Evolutionary conservation across 2,113 vertebrate genomes (phyloP).

Genomic region (Corapipo altera): DNA sequence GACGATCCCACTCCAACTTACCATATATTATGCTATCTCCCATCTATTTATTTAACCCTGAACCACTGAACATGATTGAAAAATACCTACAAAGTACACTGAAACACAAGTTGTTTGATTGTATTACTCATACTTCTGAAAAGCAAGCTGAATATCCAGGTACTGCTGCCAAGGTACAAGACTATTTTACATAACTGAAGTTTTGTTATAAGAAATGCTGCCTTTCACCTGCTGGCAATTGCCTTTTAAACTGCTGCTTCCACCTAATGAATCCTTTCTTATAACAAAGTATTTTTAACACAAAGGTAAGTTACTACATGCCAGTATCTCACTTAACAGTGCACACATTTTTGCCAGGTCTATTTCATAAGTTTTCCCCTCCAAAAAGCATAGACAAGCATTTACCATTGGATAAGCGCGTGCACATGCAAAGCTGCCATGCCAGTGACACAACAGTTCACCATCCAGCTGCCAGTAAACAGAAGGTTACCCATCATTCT

Average conservation of each 20-base stretch:
- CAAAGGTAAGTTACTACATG: neutral
- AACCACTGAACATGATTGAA: neutral
- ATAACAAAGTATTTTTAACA: neutral
- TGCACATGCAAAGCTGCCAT: neutral
- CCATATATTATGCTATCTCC: neutral
- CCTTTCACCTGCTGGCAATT: neutral
- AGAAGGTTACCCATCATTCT: neutral
- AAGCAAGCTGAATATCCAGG: neutral
- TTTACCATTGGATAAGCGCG: neutral
- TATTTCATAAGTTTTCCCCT: neutral
- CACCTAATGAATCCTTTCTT: neutral
- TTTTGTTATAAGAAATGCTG: neutral
- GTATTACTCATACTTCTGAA: neutral
- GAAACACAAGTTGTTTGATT: neutral
- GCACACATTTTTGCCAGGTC: neutral
- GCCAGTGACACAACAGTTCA: neutral
- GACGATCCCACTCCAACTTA: neutral
- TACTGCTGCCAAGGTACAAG: neutral
- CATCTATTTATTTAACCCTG: neutral
- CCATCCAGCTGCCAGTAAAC: neutral
- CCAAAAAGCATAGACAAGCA: neutral
- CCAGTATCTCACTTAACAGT: neutral
- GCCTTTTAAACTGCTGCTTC: neutral
- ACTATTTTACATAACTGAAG: neutral
- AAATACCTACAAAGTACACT: neutral